These are phyloP conservation scores for Heteronetta atricapilla DNA, from an alignment of 2,113 vertebrate genomes.

Conservation along the genomic window DNA sequence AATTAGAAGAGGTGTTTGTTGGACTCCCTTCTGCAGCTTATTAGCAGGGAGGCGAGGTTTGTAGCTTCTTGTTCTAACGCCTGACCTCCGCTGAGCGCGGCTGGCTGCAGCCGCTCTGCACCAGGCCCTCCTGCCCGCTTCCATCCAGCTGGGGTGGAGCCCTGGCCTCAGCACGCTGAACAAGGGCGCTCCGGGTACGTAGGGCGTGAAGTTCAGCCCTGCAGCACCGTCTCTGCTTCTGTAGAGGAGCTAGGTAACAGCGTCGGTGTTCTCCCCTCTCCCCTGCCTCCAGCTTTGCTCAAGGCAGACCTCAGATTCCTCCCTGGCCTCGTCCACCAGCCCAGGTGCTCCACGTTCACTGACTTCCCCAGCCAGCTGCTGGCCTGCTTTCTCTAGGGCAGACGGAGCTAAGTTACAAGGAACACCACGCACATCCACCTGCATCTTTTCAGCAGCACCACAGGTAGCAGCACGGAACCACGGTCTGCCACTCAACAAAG, in stretches of 20 bases:
- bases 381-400: background rate
- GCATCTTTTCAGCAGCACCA: background rate
- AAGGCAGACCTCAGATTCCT: background rate
- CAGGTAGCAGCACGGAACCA: accelerated
- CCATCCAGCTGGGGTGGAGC: background rate
- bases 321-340: too few species aligned
- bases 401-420: background rate
- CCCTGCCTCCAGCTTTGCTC: background rate
- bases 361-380: background rate
- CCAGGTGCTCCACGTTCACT: too few species aligned
- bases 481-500: background rate
- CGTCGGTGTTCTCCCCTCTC: too few species aligned
- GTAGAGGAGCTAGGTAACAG: background rate
- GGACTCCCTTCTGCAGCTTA: constrained; percentile 31
- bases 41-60: background rate
- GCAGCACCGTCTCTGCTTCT: background rate
- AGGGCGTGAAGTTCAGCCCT: background rate
- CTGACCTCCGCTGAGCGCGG: background rate
- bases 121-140: background rate
- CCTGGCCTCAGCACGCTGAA: background rate
- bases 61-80: background rate
- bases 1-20: constrained; percentile 33
- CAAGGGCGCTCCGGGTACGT: background rate
- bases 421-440: background rate
- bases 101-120: background rate